Conservation (phyloP, 53 echinoderm and acorn worm species). For the Echinarachnius parma region DNA sequence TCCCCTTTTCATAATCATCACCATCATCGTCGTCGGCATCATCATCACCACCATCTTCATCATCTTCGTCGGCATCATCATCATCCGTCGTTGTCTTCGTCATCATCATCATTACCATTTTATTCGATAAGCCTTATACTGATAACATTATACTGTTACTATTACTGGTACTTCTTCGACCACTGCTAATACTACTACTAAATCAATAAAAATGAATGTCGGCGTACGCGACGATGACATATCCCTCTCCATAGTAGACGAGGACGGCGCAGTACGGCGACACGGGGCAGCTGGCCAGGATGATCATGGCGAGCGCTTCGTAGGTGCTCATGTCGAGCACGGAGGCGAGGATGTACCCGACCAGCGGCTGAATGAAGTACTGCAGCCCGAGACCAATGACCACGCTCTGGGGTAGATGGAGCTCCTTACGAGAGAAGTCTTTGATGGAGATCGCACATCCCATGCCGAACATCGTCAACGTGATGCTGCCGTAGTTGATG, state of each 20-base stretch:
- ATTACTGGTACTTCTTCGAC: too few relatives aligned
- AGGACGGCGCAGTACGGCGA: constrained; percentile 49
- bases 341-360: constrained; percentile 45
- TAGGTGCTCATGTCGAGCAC: constrained; percentile 19
- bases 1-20: too few relatives aligned
- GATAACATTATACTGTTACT: too few relatives aligned
- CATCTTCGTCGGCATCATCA: too few relatives aligned
- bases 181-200: too few relatives aligned
- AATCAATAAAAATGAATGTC: too few relatives aligned
- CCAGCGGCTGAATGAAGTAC: constrained; percentile 50
- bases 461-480: constrained; percentile 47
- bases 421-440: constrained; percentile 54
- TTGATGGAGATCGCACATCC: constrained; percentile 51
- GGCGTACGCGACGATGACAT: constrained; percentile 46
- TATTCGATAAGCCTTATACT: too few relatives aligned
- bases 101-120: too few relatives aligned
- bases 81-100: too few relatives aligned
- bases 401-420: constrained; percentile 44
- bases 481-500: constrained; percentile 17
- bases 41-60: too few relatives aligned
- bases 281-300: constrained; percentile 37
- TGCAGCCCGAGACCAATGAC: constrained; percentile 45
- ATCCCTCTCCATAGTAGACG: constrained; percentile 52
- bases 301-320: constrained; percentile 50
- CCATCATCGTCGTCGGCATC: too few relatives aligned